Evolutionary conservation across 2,797 vertebrate genomes (phyloP).

Genomic region (Pristis pectinata): DNA sequence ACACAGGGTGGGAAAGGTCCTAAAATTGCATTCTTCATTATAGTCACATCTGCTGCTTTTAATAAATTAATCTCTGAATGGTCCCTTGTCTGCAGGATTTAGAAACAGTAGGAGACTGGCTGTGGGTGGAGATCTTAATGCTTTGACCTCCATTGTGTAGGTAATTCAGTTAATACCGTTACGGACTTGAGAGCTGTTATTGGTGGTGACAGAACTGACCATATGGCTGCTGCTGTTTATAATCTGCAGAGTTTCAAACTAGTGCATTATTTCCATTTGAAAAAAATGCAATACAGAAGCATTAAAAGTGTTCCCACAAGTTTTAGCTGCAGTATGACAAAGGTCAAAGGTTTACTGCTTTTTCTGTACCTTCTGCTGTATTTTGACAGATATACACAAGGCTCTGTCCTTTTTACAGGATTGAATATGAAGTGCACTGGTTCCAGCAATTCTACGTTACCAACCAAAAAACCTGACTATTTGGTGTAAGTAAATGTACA

Average conservation of each 20-base stretch:
- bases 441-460: slow-evolving; percentile 63
- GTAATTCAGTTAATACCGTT: slow-evolving; percentile 43
- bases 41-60: slow-evolving; percentile 47
- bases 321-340: slow-evolving; percentile 26
- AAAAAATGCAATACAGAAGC: background rate
- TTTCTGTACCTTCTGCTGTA: slow-evolving; percentile 32
- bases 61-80: slow-evolving; percentile 47
- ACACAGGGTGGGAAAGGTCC: slow-evolving; percentile 42
- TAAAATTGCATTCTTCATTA: slow-evolving; percentile 46
- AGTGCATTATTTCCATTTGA: background rate
- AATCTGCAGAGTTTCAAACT: slow-evolving; percentile 40
- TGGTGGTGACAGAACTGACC: slow-evolving; percentile 40
- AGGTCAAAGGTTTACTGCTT: slow-evolving; percentile 33
- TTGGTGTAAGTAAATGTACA: slow-evolving; percentile 64
- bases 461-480: slow-evolving; percentile 69
- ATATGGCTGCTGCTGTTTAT: slow-evolving; percentile 43
- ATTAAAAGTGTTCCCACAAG: slow-evolving; percentile 16
- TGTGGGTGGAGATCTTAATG: slow-evolving; percentile 42
- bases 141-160: slow-evolving; percentile 45
- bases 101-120: slow-evolving; percentile 46
- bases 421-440: slow-evolving; percentile 60
- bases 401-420: slow-evolving; percentile 56
- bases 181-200: slow-evolving; percentile 40
- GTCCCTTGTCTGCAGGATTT: slow-evolving; percentile 43
- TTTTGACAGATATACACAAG: slow-evolving; percentile 29